Evolutionary conservation across 2,888 invertebrate genomes (phyloP).

Genomic region (Xestia c-nigrum): DNA sequence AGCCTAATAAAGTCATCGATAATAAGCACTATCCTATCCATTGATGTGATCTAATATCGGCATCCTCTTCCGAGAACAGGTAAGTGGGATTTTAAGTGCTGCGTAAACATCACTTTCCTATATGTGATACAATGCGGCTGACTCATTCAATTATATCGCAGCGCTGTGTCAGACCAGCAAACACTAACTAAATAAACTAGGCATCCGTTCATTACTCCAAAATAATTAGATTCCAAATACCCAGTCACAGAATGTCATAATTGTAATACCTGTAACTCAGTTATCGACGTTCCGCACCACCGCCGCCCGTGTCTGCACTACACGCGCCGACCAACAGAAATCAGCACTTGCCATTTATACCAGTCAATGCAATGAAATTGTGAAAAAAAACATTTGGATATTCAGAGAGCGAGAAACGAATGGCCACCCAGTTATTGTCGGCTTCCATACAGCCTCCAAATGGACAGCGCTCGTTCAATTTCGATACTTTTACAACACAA

Average conservation of each 20-base stretch:
- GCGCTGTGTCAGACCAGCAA: conserved; percentile 2
- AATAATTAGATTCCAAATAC: conserved; percentile 62
- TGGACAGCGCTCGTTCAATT: conserved; percentile 88
- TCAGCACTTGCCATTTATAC: conserved; percentile 74
- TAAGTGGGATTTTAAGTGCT: conserved; percentile 58
- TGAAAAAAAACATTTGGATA: conserved; percentile 86
- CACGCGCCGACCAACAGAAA: conserved; percentile 64
- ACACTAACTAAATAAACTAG: conserved; percentile 40
- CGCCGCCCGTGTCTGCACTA: conserved; percentile 54
- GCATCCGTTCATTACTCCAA: conserved; percentile 39
- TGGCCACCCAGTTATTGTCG: conserved; percentile 84
- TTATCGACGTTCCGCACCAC: conserved; percentile 72
- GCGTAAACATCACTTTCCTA: conserved; percentile 30
- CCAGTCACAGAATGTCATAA: conserved; percentile 68
- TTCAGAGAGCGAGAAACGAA: conserved; percentile 84
- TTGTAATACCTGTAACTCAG: conserved; percentile 76
- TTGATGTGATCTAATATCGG: conserved; percentile 41
- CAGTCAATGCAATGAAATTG: conserved; percentile 82
- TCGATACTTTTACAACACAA: conserved; percentile 90
- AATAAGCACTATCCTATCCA: conserved; percentile 50
- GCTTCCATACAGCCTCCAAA: conserved; percentile 83
- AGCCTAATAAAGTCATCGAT: conserved; percentile 39
- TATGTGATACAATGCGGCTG: conserved; percentile 9
- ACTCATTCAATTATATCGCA: conserved; percentile 44
- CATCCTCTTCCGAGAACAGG: conserved; percentile 42